A percentile compares a stretch with the other conserved stretches of the same genome.
phyloP scores from a whole-genome alignment of 2,113 vertebrate genomes.

The Crypturellus undulatus region DNA sequence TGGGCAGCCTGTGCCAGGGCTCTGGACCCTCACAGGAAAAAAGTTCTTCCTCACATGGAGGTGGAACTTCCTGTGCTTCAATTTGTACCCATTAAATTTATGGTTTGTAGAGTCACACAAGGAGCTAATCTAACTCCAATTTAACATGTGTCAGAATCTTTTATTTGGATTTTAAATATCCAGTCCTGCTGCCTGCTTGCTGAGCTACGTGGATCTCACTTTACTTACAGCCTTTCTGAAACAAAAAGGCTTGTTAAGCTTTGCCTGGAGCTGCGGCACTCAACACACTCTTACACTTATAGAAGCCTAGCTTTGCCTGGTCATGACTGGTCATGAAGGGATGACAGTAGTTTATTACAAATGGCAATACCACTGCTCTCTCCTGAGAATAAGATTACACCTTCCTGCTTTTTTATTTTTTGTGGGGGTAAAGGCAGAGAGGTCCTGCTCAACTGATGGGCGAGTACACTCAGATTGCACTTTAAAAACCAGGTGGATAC shows the following conservation, averaged over 20 bases:
- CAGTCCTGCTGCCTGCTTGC: not conserved
- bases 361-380: not conserved
- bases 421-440: too few relatives aligned
- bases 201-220: not conserved
- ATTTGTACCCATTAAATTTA: not conserved
- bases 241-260: not conserved
- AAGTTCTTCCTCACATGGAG: too few relatives aligned
- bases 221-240: not conserved
- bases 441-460: not conserved
- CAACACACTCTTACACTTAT: not conserved
- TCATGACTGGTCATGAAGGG: not conserved
- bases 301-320: not conserved
- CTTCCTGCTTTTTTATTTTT: not conserved
- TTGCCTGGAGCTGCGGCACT: not conserved
- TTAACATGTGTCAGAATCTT: not conserved
- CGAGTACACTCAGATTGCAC: not conserved
- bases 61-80: too few relatives aligned
- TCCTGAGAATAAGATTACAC: not conserved
- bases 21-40: too few relatives aligned
- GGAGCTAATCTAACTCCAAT: not conserved
- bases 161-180: not conserved
- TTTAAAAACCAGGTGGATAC: not conserved
- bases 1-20: too few relatives aligned
- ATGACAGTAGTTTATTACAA: not conserved
- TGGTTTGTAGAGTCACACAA: not conserved